Evolutionary conservation across 2,797 vertebrate genomes (phyloP), one percentile per base, ranked within the genome.

Genomic region (Myotis myotis): DNA sequence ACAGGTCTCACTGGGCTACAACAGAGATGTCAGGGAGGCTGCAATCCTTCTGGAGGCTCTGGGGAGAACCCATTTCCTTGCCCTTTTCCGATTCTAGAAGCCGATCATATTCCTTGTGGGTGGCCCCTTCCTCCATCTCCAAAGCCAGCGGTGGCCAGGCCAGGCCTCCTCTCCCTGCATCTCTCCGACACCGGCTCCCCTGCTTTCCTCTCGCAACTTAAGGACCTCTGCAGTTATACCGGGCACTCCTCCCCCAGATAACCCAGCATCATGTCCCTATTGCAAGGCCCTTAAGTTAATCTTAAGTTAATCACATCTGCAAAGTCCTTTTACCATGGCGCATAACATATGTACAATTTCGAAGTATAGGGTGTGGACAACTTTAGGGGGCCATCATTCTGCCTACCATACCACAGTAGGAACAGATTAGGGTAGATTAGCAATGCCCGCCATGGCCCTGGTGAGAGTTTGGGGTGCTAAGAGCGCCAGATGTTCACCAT

Each of bases 81-180:
- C 4, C 30, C 44, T 0, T 64, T n/a, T 20, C 20, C 49, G 71
- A 25, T n/a, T 72, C 66, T 41, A 28, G 38, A 71, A 4, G 16
- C 57, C 1, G 41, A 9, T 19, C 0, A 0, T 8, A 22, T 8
- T 60, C 36, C 23, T 6, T 1, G 20, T 7, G 16, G 30, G 47
- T 6, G 90, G 51, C n/a, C 36, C 23, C 49, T 55, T 47, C 20
- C 74, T 38, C 36, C 44, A 2, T 28, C 47, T n/a, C 41, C 84
- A 66, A 51, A 82, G 30, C 22, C 36, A 62, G 22, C 62, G 28
- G 0, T 1, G 68, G 25, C 74, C 36, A 8, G 7, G 3, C 25
- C 11, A 25, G 10, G 33, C 44, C 84, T 36, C 8, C 68, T 53
- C 36, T 25, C 2, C 0, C 41, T 13, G 17, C 44, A 3, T 38